Evolutionary conservation across 2,797 vertebrate genomes (phyloP).

Genomic region (Myoxocephalus aenaeus): DNA sequence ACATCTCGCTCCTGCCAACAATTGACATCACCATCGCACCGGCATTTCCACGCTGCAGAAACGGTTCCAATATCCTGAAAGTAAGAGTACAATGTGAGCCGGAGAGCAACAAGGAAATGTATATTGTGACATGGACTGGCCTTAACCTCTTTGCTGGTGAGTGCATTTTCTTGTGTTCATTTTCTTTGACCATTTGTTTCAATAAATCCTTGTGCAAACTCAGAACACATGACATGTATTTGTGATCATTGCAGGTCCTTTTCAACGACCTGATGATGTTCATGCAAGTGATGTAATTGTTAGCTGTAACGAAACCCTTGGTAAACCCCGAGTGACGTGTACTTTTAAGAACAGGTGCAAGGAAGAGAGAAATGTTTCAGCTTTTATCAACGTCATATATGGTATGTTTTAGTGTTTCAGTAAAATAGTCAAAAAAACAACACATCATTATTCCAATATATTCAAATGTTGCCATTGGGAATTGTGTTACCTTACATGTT

Average conservation of each 20-base stretch:
- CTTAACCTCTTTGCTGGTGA: accelerated
- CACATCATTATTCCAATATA: not conserved
- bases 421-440: not conserved
- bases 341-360: conserved; percentile 45
- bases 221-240: not conserved
- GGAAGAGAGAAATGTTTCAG: accelerated
- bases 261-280: accelerated
- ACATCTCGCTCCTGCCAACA: conserved; percentile 67
- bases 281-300: accelerated
- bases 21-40: conserved; percentile 8
- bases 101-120: conserved; percentile 20
- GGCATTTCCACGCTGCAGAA: conserved; percentile 64
- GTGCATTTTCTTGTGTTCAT: not conserved
- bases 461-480: not conserved
- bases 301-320: accelerated
- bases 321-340: not conserved
- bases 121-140: not conserved
- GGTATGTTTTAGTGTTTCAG: conserved; percentile 55
- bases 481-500: not conserved
- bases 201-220: not conserved
- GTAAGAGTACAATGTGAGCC: conserved; percentile 40
- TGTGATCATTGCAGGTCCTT: not conserved
- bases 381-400: conserved; percentile 31
- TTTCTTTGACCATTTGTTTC: not conserved
- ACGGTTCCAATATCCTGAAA: accelerated